Evolutionary conservation across 2,797 vertebrate genomes (phyloP).

Genomic region (Silurus lanzhouensis): DNA sequence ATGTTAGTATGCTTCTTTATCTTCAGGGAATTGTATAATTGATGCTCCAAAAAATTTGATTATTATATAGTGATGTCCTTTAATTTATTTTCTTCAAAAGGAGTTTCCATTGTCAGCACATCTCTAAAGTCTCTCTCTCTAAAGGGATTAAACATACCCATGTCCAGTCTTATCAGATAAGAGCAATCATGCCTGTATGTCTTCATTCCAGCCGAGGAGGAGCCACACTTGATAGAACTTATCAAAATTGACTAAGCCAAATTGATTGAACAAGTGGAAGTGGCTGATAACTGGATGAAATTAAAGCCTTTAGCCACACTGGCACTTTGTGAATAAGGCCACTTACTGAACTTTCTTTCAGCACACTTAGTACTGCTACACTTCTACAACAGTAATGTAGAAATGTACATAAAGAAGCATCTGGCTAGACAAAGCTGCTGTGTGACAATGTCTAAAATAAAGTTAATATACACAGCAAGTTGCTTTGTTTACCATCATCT

Average conservation of each 20-base stretch:
- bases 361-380: not conserved
- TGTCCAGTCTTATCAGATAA: not conserved
- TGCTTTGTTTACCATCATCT: not conserved
- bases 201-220: constrained; percentile 9
- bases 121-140: not conserved
- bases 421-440: not conserved
- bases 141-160: not conserved
- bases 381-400: not conserved
- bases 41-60: not conserved
- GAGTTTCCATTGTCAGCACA: not conserved
- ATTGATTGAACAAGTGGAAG: constrained; percentile 13
- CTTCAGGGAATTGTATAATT: not conserved
- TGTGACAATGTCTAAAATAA: not conserved
- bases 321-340: not conserved
- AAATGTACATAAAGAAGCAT: too few species aligned
- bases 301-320: not conserved
- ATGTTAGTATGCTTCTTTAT: too few species aligned
- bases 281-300: not conserved
- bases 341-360: not conserved
- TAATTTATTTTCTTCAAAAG: not conserved
- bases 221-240: not conserved
- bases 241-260: not conserved
- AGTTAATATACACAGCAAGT: not conserved
- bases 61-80: not conserved
- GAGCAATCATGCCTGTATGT: not conserved